A percentile compares a stretch with the other conserved stretches of the same genome.
These are phyloP conservation scores for Pecten maximus DNA, from an alignment of 2,888 invertebrate genomes.

Conservation along the genomic window DNA sequence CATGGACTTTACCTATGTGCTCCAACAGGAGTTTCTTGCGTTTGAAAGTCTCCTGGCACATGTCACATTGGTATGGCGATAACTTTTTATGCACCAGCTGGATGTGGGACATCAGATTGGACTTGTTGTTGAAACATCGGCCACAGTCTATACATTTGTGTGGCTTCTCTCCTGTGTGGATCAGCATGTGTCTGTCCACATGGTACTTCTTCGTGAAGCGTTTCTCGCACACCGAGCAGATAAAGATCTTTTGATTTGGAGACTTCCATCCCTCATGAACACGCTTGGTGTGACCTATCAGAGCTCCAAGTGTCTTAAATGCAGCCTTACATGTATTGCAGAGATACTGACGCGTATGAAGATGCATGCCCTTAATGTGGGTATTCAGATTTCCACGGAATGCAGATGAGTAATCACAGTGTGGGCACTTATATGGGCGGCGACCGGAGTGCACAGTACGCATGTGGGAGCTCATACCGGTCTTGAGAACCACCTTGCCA, in stretches of 20 bases:
- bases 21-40: slow-evolving; percentile 77
- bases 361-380: slow-evolving; percentile 79
- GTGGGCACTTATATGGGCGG: slow-evolving; percentile 79
- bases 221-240: slow-evolving; percentile 80
- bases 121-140: slow-evolving; percentile 79
- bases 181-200: slow-evolving; percentile 78
- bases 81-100: slow-evolving; percentile 78
- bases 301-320: slow-evolving; percentile 79
- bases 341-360: slow-evolving; percentile 78
- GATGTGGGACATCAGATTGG: slow-evolving; percentile 80
- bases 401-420: slow-evolving; percentile 79
- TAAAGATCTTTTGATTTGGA: slow-evolving; percentile 80
- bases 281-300: slow-evolving; percentile 79
- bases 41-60: slow-evolving; percentile 79
- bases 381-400: slow-evolving; percentile 80
- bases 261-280: slow-evolving; percentile 80
- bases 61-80: slow-evolving; percentile 79
- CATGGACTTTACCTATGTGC: slow-evolving; percentile 77
- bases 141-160: slow-evolving; percentile 80
- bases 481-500: slow-evolving; percentile 78
- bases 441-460: slow-evolving; percentile 80
- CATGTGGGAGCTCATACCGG: slow-evolving; percentile 80
- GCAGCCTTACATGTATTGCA: slow-evolving; percentile 79
- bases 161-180: slow-evolving; percentile 79
- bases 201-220: slow-evolving; percentile 80